Base-by-base conservation (phyloP, 2,888 invertebrate genomes). In the Drosophila prostipennis region DNA sequence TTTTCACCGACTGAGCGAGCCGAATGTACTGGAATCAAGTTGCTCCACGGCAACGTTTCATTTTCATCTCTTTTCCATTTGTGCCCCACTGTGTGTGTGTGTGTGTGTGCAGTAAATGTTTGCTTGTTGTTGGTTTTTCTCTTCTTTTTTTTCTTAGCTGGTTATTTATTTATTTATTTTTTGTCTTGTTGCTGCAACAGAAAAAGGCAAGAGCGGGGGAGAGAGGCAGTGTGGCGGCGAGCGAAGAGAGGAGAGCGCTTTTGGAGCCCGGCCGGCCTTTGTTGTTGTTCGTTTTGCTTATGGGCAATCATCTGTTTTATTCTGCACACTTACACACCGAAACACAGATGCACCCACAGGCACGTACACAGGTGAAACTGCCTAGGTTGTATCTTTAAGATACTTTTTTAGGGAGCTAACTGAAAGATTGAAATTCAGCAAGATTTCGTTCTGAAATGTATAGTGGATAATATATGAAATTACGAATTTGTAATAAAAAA, bases 261-360 rank as follows among this genome's bases (percentile, higher is more conserved):
- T 59, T 63, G 77, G 79, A 79, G 67, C 79, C 77, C 79, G 79
- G 73, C 80, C 80, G 82, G 85, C 79, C 82, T 80, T 83, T 76
- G 65, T 43, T 39, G 39, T 71, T 77, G 72, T 74, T 79, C 65
- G 74, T 53, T 80, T 81, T 87, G 85, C 87, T 87, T 87, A 82
- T 87, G 87, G 84, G 78, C 84, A 84, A 87, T 84, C 84, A 84
- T 84, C 84, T 84, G 84, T 87, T 87, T 87, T 80, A 80, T 83
- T 80, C 78, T 86, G 81, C 79, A 77, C 80, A 68, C 68, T 72
- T 69, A 71, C 43, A 70, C 59, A 68, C 51, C 46, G 39, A 32
- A 32, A 53, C 51, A 45, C 36, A 54, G 40, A 52, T 23, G 46
- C 54, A 64, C 57, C 37, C 34, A 65, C 29, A 63, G 45, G 49